Percentiles rank a stretch among this genome's conserved stretches.
Evolutionary conservation across 2,797 vertebrate species (phyloP).

Genomic region (Enteromius argenteus): DNA sequence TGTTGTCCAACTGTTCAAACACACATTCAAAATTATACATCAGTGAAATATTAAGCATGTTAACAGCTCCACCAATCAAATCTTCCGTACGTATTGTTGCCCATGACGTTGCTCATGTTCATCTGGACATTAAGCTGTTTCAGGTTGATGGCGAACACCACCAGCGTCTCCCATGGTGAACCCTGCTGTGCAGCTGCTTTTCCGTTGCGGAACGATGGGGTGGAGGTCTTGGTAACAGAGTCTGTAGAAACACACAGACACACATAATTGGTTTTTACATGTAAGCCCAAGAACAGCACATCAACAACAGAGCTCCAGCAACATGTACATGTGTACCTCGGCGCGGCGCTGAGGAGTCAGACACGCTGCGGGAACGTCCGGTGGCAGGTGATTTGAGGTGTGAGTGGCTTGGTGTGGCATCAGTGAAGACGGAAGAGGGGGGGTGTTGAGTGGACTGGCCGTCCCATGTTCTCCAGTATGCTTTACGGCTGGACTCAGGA

Average conservation of each 20-base stretch:
- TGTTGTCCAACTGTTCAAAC: slow-evolving; percentile 90
- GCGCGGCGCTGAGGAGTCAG: slow-evolving; percentile 92
- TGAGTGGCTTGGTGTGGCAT: slow-evolving; percentile 81
- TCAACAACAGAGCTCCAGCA: background rate
- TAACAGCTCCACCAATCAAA: background rate
- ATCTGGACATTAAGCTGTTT: slow-evolving; percentile 97
- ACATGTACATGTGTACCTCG: slow-evolving; percentile 80
- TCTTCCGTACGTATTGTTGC: slow-evolving; percentile 93
- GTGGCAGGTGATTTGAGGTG: slow-evolving; percentile 94
- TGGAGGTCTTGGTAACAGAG: slow-evolving; percentile 91
- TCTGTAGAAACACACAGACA: slow-evolving; percentile 74
- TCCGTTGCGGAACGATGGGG: slow-evolving; percentile 86
- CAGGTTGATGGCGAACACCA: slow-evolving; percentile 97
- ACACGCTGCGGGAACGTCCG: slow-evolving; percentile 90
- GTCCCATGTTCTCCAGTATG: slow-evolving; percentile 95
- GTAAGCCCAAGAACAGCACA: background rate
- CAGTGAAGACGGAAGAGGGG: slow-evolving; percentile 91
- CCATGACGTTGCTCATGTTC: slow-evolving; percentile 99
- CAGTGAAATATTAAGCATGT: background rate
- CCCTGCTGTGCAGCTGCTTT: slow-evolving; percentile 92
- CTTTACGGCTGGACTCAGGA: slow-evolving; percentile 93
- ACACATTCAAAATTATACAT: slow-evolving; percentile 8
- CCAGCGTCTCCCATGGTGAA: slow-evolving; percentile 95
- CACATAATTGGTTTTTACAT: background rate
- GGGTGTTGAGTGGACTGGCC: slow-evolving; percentile 85